phyloP scores from a whole-genome alignment of 2,797 vertebrate genomes.

The Chaunax sp. region DNA sequence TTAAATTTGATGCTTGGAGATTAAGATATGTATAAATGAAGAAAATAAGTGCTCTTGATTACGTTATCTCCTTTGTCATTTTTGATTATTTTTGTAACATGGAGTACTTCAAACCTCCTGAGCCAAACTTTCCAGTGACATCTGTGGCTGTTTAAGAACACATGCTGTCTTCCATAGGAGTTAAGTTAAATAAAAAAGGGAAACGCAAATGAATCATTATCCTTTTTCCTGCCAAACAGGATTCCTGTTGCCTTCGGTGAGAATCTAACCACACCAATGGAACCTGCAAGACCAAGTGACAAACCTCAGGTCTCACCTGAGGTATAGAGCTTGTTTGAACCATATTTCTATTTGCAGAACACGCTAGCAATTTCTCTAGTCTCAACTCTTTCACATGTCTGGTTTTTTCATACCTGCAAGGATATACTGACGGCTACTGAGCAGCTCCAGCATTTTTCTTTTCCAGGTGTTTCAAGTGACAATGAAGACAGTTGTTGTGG shows the following conservation, averaged over 20 bases:
- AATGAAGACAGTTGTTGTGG: constrained; percentile 46
- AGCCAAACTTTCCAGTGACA: neutral
- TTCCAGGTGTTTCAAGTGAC: constrained; percentile 53
- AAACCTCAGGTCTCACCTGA: constrained; percentile 55
- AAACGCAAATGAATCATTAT: too few relatives aligned
- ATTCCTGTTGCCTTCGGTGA: constrained; percentile 50
- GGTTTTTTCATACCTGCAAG: too few relatives aligned
- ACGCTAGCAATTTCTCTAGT: neutral
- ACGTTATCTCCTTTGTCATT: too few relatives aligned
- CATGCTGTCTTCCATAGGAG: neutral
- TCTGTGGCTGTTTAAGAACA: neutral
- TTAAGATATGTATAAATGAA: too few relatives aligned
- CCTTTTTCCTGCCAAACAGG: constrained; percentile 41
- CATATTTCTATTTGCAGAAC: too few relatives aligned
- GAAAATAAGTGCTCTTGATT: too few relatives aligned
- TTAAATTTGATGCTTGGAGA: too few relatives aligned
- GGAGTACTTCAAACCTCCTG: too few relatives aligned
- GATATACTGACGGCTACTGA: too few relatives aligned
- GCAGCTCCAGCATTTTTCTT: neutral
- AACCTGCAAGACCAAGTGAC: constrained; percentile 37
- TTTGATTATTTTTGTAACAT: too few relatives aligned
- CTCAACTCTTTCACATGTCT: neutral
- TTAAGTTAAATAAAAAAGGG: neutral
- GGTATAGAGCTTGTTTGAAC: constrained; percentile 47
- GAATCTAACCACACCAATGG: constrained; percentile 48